Evolutionary conservation across 1,140 invertebrate species (phyloP).

Genomic region (Heliconius melpomene): DNA sequence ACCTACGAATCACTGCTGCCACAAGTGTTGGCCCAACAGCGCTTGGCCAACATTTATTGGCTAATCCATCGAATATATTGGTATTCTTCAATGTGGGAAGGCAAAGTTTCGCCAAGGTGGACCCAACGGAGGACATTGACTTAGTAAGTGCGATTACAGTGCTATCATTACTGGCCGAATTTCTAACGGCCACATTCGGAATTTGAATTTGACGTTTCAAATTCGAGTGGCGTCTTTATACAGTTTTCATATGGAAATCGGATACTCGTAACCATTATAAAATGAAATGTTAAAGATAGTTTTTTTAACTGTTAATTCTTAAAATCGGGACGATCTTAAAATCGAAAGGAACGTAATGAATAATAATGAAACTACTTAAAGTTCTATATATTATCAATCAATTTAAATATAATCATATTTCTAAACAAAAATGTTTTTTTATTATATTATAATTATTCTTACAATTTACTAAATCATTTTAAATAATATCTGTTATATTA

Average conservation of each 20-base stretch:
- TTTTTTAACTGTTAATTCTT: not conserved
- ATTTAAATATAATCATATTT: no score
- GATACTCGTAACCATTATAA: constrained; percentile 45
- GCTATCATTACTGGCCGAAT: constrained; percentile 72
- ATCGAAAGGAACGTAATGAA: no score
- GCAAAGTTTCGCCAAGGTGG: not conserved
- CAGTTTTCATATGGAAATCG: constrained; percentile 55
- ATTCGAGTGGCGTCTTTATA: constrained; percentile 47
- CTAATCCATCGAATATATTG: not conserved
- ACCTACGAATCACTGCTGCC: constrained; percentile 57
- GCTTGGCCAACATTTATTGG: constrained; percentile 11
- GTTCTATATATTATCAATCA: no score
- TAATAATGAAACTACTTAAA: no score
- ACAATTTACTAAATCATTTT: no score
- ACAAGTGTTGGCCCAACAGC: not conserved
- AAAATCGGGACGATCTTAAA: no score
- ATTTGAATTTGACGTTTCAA: constrained; percentile 52
- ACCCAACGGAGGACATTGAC: constrained; percentile 36
- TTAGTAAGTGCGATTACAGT: constrained; percentile 64
- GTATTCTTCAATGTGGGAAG: not conserved
- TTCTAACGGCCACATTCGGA: constrained; percentile 60
- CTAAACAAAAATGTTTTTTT: no score
- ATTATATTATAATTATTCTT: no score
- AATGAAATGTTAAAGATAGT: constrained; percentile 17
- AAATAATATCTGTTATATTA: no score